phyloP scores from a whole-genome alignment of 2,888 invertebrate genomes.

The Eudemis profundana region DNA sequence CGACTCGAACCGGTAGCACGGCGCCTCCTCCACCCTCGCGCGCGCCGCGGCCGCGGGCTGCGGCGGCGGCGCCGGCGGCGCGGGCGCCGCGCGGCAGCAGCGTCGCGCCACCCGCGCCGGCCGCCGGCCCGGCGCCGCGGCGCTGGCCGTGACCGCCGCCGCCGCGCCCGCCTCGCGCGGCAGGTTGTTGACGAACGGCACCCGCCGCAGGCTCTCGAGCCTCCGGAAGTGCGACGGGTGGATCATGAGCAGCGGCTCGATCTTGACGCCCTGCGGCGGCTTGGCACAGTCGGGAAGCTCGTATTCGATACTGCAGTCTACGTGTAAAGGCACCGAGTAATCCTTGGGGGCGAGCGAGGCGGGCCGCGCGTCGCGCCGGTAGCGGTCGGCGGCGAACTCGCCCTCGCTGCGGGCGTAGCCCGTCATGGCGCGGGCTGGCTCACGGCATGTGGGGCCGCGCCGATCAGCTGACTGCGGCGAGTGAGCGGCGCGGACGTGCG shows the following conservation, averaged over 20 bases:
- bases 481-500: slow-evolving; percentile 69
- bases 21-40: slow-evolving; percentile 51
- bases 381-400: slow-evolving; percentile 81
- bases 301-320: slow-evolving; percentile 96
- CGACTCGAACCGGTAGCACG: slow-evolving; percentile 65
- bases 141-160: slow-evolving; percentile 51
- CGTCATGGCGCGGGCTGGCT: slow-evolving; percentile 80
- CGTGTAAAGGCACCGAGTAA: slow-evolving; percentile 94
- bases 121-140: slow-evolving; percentile 52
- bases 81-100: slow-evolving; percentile 55
- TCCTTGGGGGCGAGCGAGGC: slow-evolving; percentile 88
- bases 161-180: slow-evolving; percentile 77
- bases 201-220: slow-evolving; percentile 92
- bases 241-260: slow-evolving; percentile 95
- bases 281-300: slow-evolving; percentile 95
- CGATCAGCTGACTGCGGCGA: slow-evolving; percentile 76
- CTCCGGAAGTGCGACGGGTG: slow-evolving; percentile 95
- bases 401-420: slow-evolving; percentile 82
- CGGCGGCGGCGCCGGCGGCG: slow-evolving; percentile 61
- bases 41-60: slow-evolving; percentile 54
- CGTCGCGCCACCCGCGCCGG: slow-evolving; percentile 53
- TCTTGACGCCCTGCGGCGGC: slow-evolving; percentile 92
- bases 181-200: slow-evolving; percentile 93
- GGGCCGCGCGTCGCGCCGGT: slow-evolving; percentile 78
- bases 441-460: slow-evolving; percentile 82